Evolutionary conservation across 1,140 invertebrate genomes (phyloP), one percentile per base, ranked within the genome.

Genomic region (Sinella curviseta): DNA sequence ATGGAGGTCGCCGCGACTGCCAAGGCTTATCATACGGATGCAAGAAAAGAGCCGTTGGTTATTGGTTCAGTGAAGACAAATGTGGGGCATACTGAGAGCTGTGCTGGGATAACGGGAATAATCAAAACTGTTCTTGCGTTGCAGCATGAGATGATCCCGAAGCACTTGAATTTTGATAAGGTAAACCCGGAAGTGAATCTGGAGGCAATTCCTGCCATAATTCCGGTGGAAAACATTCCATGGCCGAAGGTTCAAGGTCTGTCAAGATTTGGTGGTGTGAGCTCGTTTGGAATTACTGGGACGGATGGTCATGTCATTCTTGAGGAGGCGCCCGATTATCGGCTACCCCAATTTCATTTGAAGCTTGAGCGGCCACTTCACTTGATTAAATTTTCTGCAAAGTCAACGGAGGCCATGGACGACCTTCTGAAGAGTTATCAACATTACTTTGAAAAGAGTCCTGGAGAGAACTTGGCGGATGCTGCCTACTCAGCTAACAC

Each of bases 211-310:
- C 65, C 65, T 30, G 65, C 65, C 8, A n/a, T 31, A 70, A 30
- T 70, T 33, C 65, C 65, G 24, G 1, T 33, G 28, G 31, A 30
- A 16, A 75, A 8, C 17, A 16, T 75, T 12, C 12, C 14, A 30
- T 75, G 74, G 74, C 70, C 70, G 17, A 75, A 35, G 28, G 39
- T 4, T 75, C 24, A n/a, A 4, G 17, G 14, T 8, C 14, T 20
- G 17, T 35, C 74, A 12, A 20, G 74, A 12, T 31, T 39, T 48
- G 74, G 33, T 3, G 74, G 74, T 24, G 76, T 82, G 8, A 82
- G 70, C 30, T 82, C 79, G 0, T 82, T 82, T 77, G 79, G 81
- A 20, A 74, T 82, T 30, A 79, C 70, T 77, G 81, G 81, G 77
- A 60, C 81, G 0, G 78, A 82, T 36, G 79, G 76, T 8, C 81